Evolutionary conservation across 2,113 vertebrate genomes (phyloP), one percentile per base, ranked within the genome.

Genomic region (Zosterops pallidus): DNA sequence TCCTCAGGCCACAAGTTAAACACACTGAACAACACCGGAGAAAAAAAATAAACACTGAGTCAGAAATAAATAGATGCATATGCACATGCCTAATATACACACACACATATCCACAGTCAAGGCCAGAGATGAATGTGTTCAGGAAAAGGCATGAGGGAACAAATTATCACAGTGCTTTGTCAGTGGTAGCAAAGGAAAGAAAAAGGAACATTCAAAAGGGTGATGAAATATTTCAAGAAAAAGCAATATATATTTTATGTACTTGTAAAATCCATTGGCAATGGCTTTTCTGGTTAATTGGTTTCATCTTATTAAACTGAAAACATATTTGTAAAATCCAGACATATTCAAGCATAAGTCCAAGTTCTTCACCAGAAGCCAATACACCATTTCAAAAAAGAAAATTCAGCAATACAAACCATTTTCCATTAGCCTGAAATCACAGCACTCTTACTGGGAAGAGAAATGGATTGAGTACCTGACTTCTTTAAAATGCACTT

Each of bases 241-340:
- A 95, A 85, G 91, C 78, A 93, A 95, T 95, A 93, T 96, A 95
- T 94, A 49, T 96, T 97, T 97, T 94, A 97, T 95, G 83, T 79
- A 94, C 71, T 91, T 94, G 47, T 90, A 96, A 96, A 95, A 97
- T 81, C 74, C 75, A 87, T 42, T 81, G 71, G 86, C 90, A 97
- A 68, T 62, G 63, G 93, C 75, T 92, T 96, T 91, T 94, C 96
- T 76, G 59, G 92, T 92, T 97, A 97, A 97, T 95, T 96, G 80
- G 83, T 94, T 97, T 94, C 88, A 95, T 90, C 92, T 91, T 93
- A 96, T 94, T 97, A 97, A 94, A 92, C 83, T 86, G 80, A 91
- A 97, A 96, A 35, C 22, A 33, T 92, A 82, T 96, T 92, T 93
- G 81, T 70, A 95, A 91, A 94, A 94, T 78, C 64, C 62, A 95